Conservation (phyloP, 2,113 vertebrate genomes). For the Rynchops niger region DNA sequence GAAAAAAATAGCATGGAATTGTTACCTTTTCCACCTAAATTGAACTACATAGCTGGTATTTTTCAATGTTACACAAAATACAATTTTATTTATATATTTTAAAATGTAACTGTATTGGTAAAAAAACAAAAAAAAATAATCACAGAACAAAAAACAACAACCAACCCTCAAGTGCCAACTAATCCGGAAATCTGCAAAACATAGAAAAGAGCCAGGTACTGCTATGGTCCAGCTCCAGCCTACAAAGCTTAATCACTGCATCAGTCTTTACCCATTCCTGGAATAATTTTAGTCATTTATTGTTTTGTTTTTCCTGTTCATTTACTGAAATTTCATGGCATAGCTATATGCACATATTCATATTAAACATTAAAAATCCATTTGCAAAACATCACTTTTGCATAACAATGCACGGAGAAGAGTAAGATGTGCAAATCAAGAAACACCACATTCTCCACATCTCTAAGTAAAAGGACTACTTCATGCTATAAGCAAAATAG, state of each 20-base stretch:
- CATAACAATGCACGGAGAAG: constrained; percentile 74
- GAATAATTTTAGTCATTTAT: constrained; percentile 54
- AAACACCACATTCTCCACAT: constrained; percentile 16
- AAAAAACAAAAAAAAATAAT: constrained; percentile 24
- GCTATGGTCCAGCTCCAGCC: constrained; percentile 5
- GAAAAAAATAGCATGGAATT: constrained; percentile 38
- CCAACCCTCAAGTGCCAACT: constrained; percentile 52
- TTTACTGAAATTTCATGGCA: constrained; percentile 69
- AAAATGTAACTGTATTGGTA: constrained; percentile 59
- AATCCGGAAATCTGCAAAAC: constrained; percentile 56
- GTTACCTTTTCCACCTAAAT: constrained; percentile 41
- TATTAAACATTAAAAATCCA: constrained; percentile 68
- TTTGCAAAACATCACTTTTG: constrained; percentile 61
- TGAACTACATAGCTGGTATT: constrained; percentile 44
- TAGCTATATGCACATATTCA: constrained; percentile 69
- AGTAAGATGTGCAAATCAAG: constrained; percentile 63
- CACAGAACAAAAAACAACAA: not conserved
- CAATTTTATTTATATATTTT: constrained; percentile 63
- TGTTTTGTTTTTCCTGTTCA: constrained; percentile 58
- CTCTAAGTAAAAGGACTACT: constrained; percentile 19
- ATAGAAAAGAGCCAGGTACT: constrained; percentile 33
- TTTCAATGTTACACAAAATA: constrained; percentile 53
- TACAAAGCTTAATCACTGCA: constrained; percentile 62
- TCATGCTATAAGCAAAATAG: constrained; percentile 63
- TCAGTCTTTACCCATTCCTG: constrained; percentile 64